Base-by-base conservation (phyloP, 2,888 invertebrate genomes). In the Anoplius nigerrimus region DNA sequence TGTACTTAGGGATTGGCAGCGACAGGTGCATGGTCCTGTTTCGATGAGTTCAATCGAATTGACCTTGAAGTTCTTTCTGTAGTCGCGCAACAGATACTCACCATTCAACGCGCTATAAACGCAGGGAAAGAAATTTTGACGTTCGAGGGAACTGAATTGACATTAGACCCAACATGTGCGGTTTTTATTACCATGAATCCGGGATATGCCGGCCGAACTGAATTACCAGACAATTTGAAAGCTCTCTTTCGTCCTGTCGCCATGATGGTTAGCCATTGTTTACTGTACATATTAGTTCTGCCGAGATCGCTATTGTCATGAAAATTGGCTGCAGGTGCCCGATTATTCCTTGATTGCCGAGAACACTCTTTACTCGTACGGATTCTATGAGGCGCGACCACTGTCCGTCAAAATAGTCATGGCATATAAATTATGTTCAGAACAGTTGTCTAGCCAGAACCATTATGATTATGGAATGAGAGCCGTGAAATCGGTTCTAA, bases 391-490 rank as follows among this genome's bases (percentile, higher is more conserved):
- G 66, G 92, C 93, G 21, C 84, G 91, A 43, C 90, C 90, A 45
- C 81, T 93, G 56, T 91, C 93, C 0, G 90, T 92, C 16, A 93
- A 93, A 87, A 93, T 93, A 74, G 92, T 93, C 3, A 92, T 91
- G 69, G 91, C 92, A 0, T 93, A 93, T 83, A 89, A 91, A 74
- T 88, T 93, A 43, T 93, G 92, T 78, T 93, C 92, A 0, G 92
- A 93, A 78, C 92, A 92, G 84, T 85, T 93, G 59, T 92, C 92
- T 0, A 92, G 92, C 20, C 93, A 92, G 84, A 91, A 90, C 83
- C 93, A 93, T 82, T 93, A 93, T 80, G 93, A 93, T 86, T 93
- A 93, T 74, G 93, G 92, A 1, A 93, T 93, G 93, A 87, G 93
- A 78, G 93, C 93, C 13, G 92, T 93, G 0, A 93, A 93, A 79